These are phyloP conservation scores for Pycnonotus jocosus DNA, from an alignment of 2,113 vertebrate species.

Conservation along the genomic window DNA sequence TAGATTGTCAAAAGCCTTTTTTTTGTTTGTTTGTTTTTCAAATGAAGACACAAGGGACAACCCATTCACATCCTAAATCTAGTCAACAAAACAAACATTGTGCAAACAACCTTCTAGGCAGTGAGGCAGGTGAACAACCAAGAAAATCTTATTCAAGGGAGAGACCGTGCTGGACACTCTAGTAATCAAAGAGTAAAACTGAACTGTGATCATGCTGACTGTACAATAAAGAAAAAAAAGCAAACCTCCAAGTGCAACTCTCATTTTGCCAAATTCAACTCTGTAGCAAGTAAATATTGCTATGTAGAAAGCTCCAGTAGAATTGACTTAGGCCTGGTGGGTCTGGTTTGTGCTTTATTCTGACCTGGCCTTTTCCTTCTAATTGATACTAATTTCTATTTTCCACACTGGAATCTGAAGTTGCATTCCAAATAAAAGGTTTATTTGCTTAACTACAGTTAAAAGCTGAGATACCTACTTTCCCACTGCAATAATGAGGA, in stretches of 20 bases:
- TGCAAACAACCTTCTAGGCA: background rate
- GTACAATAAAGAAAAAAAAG: background rate
- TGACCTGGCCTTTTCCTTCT: background rate
- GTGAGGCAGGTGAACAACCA: background rate
- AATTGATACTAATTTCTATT: background rate
- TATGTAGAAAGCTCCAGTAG: background rate
- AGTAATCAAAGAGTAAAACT: background rate
- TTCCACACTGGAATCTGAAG: background rate
- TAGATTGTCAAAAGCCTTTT: background rate
- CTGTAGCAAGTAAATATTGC: background rate
- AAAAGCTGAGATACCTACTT: background rate
- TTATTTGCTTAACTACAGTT: background rate
- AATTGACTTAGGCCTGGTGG: background rate
- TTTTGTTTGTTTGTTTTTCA: background rate
- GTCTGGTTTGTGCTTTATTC: background rate
- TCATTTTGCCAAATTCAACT: background rate
- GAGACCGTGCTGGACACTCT: accelerated
- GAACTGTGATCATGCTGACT: background rate
- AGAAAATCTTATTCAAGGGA: background rate
- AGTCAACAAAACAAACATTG: background rate
- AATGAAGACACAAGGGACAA: background rate
- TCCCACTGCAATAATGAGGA: background rate
- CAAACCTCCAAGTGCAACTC: background rate
- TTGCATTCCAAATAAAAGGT: background rate
- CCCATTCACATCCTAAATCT: background rate